Evolutionary conservation across 2,797 vertebrate genomes (phyloP), one percentile per base, ranked within the genome.

Genomic region (Ammospiza maritima): DNA sequence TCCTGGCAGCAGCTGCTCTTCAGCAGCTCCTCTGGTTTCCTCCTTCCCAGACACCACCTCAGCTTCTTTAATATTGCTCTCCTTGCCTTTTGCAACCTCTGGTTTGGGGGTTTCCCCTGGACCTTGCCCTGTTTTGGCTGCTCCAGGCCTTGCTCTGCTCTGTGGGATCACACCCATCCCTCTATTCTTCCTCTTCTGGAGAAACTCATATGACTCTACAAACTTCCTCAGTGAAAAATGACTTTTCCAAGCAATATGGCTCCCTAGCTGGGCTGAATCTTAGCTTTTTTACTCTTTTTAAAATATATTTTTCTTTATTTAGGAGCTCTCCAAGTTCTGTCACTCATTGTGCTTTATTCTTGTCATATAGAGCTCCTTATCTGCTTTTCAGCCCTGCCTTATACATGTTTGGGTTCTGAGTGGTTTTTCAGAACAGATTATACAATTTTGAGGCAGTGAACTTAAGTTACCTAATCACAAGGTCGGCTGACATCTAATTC

Each of bases 141-240:
- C 61, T 45, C 45, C 1, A 5, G 30, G 36, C 67, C 51, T n/a
- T 74, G 50, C 45, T 81, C 30, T 32, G n/a, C 42, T 78, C 44
- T 32, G 79, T 47, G 20, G 21, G 51, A 36, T 76, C 44, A 5
- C 29, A 13, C 14, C 44, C 21, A 5, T 79, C 45, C 61, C 64
- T 92, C 60, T 47, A 0, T 69, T 85, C 48, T 72, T 72, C 50
- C 89, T 65, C 69, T 76, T 69, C 50, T 54, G 23, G 38, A 83
- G 18, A 72, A 83, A 53, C 53, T 32, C 0, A 0, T 27, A 30
- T 60, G 58, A 81, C 70, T 3, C 0, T 26, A 8, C 17, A n/a
- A 21, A 66, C 62, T 89, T 96, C 80, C 74, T 80, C 38, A n/a
- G 38, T 76, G 61, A 82, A 53, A 57, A 82, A 61, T 50, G 18